Base-by-base conservation (phyloP, 2,888 invertebrate genomes). In the Tetragonula carbonaria region DNA sequence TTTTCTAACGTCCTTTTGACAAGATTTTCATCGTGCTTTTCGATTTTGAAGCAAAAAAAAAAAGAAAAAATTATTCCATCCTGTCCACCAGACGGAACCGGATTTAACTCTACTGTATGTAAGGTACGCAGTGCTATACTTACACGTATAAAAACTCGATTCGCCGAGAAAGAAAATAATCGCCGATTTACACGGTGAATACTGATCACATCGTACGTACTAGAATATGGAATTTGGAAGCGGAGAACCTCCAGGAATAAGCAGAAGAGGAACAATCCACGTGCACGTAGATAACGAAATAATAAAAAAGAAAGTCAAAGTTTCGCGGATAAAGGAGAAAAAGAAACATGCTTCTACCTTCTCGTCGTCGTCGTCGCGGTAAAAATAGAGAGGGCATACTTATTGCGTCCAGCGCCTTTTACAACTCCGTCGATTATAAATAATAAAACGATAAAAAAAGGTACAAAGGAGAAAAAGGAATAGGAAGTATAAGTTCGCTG, bases 81-180 rank as follows among this genome's bases (percentile, higher is more conserved):
- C 28, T 28, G 28, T 28, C 28, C 28, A 28, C 28, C 45, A 8
- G 8, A 8, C 45, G 1, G 45, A 23, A 18, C 23, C 16, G 53
- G 51, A 70, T 21, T 70, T 53, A 53, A 2, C 5, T 45, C 8
- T n/a, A 1, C 8, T 45, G 45, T 45, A 45, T 8, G 45, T 14
- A 23, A 18, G 16, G 28, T 53, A 18, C 33, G n/a, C 23, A 28
- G 18, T 33, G 33, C 33, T 62, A 23, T 14, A 16, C 23, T 28
- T 68, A 28, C 33, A 70, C 70, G 53, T 70, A 70, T 28, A 28
- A 28, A 28, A 28, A 70, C 18, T 53, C 33, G 18, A 70, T 53
- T 57, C 28, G 33, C 23, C 53, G 28, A 28, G 28, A 28, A 28
- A 28, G 70, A 70, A 70, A 70, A 53, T 70, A 70, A 53, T 53